Evolutionary conservation across 2,113 vertebrate genomes (phyloP), one percentile per base, ranked within the genome.

Genomic region (Gymnocephalus cernua): DNA sequence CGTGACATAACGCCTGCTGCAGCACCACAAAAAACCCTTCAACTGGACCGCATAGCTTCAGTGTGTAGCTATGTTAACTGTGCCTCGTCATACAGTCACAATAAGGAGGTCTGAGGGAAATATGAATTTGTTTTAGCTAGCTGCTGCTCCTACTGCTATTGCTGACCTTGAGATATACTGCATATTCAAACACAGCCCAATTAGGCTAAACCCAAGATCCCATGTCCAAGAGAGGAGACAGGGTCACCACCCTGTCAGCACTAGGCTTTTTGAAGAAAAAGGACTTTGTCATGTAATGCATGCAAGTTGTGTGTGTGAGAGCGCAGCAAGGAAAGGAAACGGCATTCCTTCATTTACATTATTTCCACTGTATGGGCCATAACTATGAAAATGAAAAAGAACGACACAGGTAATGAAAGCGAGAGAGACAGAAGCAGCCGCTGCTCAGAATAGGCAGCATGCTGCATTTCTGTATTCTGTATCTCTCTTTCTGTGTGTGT

Each of bases 1-100:
- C 14, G 63, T 89, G 88, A 92, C 88, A 90, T 90, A 84, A 91
- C 82, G 79, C 57, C 88, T 68, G 79, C 83, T 71, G 82, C 69
- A 72, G 89, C 69, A 18, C 44, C 45, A 13, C 62, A 64, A 59
- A 75, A 69, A 78, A 67, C 18, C 25, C 80, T 64, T 47, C 67
- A 8, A 23, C 72, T 41, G 15, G 58, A 5, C 51, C 18, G 9
- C 71, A 45, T 23, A 58, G 48, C 35, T 45, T 2, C 64, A 59
- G 44, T 44, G 23, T 9, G 21, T 6, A n/a, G 53, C 58, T 21
- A 23, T 38, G 38, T n/a, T 44, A 80, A 44, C 68, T 53, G 19
- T 3, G 32, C 16, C 29, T 70, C 10, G 0, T 61, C 23, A 64
- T 41, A 47, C 41, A 35, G 47, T 19, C 35, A 67, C 56, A 56